phyloP scores from a whole-genome alignment of 2,797 vertebrate genomes.

The Phrynocephalus vlangalii region DNA sequence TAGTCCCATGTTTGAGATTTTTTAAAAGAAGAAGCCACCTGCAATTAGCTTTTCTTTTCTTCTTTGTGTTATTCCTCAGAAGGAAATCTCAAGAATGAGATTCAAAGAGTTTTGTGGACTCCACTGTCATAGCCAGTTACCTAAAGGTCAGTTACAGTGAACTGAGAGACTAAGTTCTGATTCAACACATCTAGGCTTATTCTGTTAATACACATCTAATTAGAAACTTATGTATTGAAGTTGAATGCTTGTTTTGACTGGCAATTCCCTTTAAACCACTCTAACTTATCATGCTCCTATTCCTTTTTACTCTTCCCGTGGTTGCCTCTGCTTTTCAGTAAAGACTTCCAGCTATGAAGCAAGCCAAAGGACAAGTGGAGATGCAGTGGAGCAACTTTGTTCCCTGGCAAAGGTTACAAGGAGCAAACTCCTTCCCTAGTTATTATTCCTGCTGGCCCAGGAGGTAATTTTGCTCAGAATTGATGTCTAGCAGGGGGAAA shows the following conservation, averaged over 20 bases:
- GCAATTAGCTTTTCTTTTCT: neutral
- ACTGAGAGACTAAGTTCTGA: neutral
- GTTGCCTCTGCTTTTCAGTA: neutral
- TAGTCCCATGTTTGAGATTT: neutral
- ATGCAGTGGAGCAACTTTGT: neutral
- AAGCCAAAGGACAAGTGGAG: neutral
- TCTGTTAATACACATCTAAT: neutral
- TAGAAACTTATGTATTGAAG: rapidly evolving
- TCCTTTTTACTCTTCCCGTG: neutral
- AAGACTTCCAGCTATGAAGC: neutral
- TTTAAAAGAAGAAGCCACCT: neutral
- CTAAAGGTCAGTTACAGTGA: neutral
- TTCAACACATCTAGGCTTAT: neutral
- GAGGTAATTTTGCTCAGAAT: slow-evolving; percentile 42
- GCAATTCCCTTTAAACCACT: neutral
- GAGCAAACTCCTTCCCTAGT: slow-evolving; percentile 8
- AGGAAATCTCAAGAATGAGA: neutral
- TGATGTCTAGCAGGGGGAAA: slow-evolving; percentile 26
- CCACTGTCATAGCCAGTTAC: neutral
- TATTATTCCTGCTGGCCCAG: neutral
- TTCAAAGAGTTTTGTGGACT: neutral
- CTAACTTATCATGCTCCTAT: neutral
- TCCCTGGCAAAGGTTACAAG: neutral
- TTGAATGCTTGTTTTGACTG: neutral
- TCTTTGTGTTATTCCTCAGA: neutral